Percentiles rank a stretch among this genome's conserved stretches.
These are phyloP conservation scores for Plebejus argus DNA, from an alignment of 2,888 invertebrate genomes.

Conservation along the genomic window DNA sequence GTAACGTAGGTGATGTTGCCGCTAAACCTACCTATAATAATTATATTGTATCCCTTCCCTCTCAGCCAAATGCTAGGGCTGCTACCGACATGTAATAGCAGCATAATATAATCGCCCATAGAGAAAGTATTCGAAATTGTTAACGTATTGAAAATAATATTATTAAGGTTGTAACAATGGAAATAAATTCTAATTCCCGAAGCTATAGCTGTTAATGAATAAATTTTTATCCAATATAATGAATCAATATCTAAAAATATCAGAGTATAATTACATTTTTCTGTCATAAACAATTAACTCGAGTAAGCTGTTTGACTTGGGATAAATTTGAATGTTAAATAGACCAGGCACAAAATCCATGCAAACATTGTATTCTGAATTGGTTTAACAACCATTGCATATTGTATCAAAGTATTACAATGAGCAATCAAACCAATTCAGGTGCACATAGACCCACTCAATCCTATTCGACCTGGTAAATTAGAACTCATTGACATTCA, in stretches of 20 bases:
- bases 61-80: conserved; percentile 20
- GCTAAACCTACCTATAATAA: too few species aligned
- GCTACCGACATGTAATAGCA: conserved; percentile 26
- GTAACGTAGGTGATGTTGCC: neutral
- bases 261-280: conserved; percentile 37
- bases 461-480: conserved; percentile 43
- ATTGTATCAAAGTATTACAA: neutral
- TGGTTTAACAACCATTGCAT: conserved; percentile 30
- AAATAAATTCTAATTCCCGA: conserved; percentile 35
- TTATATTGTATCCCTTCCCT: neutral
- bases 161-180: conserved; percentile 28
- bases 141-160: conserved; percentile 42
- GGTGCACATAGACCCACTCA: conserved; percentile 41
- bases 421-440: conserved; percentile 45
- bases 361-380: conserved; percentile 33
- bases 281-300: conserved; percentile 39
- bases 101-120: conserved; percentile 43
- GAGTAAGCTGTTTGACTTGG: conserved; percentile 35
- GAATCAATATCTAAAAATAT: conserved; percentile 41
- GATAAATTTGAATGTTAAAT: conserved; percentile 27
- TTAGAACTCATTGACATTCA: conserved; percentile 44
- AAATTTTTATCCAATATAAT: conserved; percentile 42
- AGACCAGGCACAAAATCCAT: conserved; percentile 42
- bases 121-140: conserved; percentile 43
- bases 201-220: conserved; percentile 40